phyloP scores from a whole-genome alignment of 2,113 vertebrate species.

The Turdus rufiventris region DNA sequence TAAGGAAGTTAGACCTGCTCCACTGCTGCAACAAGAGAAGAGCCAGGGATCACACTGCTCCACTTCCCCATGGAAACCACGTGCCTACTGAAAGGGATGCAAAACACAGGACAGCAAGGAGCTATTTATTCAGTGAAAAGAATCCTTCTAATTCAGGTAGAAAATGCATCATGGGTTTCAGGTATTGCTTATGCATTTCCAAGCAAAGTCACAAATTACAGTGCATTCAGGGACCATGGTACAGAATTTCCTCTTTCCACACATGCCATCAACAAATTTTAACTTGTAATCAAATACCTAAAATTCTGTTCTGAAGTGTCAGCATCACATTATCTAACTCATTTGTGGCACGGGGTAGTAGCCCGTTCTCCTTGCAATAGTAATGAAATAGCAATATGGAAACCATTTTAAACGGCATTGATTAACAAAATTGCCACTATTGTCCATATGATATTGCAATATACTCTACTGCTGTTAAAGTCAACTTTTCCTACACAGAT shows the following conservation, averaged over 20 bases:
- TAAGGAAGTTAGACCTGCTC: background rate
- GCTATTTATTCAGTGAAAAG: background rate
- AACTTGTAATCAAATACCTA: background rate
- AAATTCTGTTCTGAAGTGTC: background rate
- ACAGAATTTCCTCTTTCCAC: background rate
- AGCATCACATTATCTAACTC: background rate
- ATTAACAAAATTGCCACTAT: background rate
- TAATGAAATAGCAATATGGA: background rate
- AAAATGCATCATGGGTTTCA: background rate
- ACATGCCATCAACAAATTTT: background rate
- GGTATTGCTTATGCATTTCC: background rate
- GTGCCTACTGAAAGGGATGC: background rate
- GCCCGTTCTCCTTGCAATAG: background rate
- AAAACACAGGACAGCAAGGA: background rate
- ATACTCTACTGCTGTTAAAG: background rate
- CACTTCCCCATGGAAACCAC: background rate
- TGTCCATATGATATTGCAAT: background rate
- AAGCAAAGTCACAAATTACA: background rate
- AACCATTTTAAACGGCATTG: background rate
- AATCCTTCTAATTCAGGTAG: background rate
- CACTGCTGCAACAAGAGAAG: background rate
- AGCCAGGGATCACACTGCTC: background rate
- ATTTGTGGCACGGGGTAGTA: background rate
- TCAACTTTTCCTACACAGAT: background rate
- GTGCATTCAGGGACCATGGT: background rate